Base-by-base conservation (phyloP, 2,888 invertebrate species). In the Lottia gigantea region DNA sequence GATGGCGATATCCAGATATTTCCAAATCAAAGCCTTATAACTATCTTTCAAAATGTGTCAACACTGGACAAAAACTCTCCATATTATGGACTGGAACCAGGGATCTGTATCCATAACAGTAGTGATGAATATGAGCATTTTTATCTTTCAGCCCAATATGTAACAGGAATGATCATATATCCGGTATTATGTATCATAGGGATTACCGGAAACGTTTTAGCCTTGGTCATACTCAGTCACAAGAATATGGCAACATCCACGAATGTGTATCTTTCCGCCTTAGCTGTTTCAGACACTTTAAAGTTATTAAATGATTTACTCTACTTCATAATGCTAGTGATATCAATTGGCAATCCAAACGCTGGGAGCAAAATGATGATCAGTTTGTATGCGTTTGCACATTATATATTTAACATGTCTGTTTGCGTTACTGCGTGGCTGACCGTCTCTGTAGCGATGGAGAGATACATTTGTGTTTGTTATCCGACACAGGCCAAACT, bases 351-450 rank as follows among this genome's bases (percentile, higher is more conserved):
- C 31, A 70, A 81, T 64, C 75, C 79, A 0, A 67, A 66, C 7
- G 71, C 76, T 2, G 81, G 81, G 0, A 72, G 82, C 31, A 73
- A 70, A 46, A 76, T 77, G 62, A 83, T 78, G 73, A 80, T 77
- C 12, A 76, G 78, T 46, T 73, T 85, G 0, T 87, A 87, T 70
- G 86, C 86, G 0, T 83, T 82, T 68, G 85, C 85, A 7, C 86
- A 86, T 72, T 87, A 85, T 71, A 76, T 86, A 11, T 86, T 86
- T 71, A 85, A 84, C 71, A 80, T 83, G 76, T 79, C 85, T 4
- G 80, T 81, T 1, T 85, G 83, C 67, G 80, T 85, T n/a, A 82
- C 86, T 0, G 79, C 85, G 3, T 87, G 86, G 87, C 74, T 86
- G 66, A 87, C 86, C 0, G 84, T 87, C 1, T 81, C 84, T 0